Conservation (phyloP, 2,888 invertebrate species). For the Chalcis sispes region DNA sequence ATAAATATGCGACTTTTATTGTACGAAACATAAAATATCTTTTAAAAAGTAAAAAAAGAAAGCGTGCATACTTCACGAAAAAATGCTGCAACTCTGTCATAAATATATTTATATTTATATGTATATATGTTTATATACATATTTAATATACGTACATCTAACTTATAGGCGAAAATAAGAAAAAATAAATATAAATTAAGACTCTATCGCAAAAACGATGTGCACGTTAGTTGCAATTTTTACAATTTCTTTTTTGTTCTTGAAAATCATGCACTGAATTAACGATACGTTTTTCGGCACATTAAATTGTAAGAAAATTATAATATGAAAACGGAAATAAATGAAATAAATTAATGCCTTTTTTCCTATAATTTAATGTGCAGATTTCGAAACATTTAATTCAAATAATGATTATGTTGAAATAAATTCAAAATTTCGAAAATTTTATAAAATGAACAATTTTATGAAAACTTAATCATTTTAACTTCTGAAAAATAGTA, state of each 20-base stretch:
- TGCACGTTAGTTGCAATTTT: slow-evolving; percentile 10
- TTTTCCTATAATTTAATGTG: slow-evolving; percentile 32
- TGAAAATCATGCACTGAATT: slow-evolving; percentile 8
- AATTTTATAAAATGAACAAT: too few relatives aligned
- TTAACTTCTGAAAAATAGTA: too few relatives aligned
- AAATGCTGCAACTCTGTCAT: slow-evolving; percentile 54
- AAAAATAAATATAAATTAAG: slow-evolving; percentile 73
- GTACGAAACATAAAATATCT: slow-evolving; percentile 27
- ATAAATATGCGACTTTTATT: slow-evolving; percentile 49
- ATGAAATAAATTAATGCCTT: slow-evolving; percentile 36
- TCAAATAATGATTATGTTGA: too few relatives aligned
- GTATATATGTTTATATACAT: slow-evolving; percentile 34
- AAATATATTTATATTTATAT: slow-evolving; percentile 47
- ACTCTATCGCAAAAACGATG: slow-evolving; percentile 60
- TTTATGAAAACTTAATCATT: too few relatives aligned
- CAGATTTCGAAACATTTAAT: too few relatives aligned
- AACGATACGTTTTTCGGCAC: slow-evolving; percentile 7
- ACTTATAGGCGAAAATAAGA: slow-evolving; percentile 54
- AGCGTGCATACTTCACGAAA: slow-evolving; percentile 36
- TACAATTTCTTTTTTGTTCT: slow-evolving; percentile 18
- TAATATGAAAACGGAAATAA: slow-evolving; percentile 19
- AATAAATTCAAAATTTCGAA: too few relatives aligned
- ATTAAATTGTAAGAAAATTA: slow-evolving; percentile 34
- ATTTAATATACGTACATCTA: slow-evolving; percentile 59
- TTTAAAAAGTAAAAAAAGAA: slow-evolving; percentile 19